A percentile compares a stretch with the other conserved stretches of the same genome.
These are phyloP conservation scores for Nasonovia ribisnigri DNA, from an alignment of 2,888 invertebrate genomes.

Conservation along the genomic window DNA sequence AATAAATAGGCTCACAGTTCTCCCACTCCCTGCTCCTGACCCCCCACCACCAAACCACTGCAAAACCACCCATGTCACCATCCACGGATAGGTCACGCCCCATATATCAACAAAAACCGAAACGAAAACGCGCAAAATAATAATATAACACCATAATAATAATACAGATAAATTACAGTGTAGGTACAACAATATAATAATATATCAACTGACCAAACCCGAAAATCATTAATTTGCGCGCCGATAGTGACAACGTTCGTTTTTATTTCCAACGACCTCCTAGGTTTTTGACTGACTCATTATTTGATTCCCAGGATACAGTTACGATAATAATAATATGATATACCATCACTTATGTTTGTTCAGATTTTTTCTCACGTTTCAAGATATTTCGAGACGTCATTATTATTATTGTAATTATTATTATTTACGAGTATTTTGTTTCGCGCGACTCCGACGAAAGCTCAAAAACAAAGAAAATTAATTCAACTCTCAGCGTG, in stretches of 20 bases:
- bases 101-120: neutral
- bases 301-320: neutral
- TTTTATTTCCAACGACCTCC: neutral
- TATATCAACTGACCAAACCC: neutral
- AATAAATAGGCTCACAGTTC: neutral
- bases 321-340: neutral
- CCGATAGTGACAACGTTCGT: too few relatives aligned
- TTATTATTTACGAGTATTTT: neutral
- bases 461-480: neutral
- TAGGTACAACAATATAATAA: neutral
- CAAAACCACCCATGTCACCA: neutral
- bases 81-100: neutral
- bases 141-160: neutral
- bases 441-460: neutral
- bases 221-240: neutral
- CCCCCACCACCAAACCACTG: neutral
- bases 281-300: conserved; percentile 1
- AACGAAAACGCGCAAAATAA: neutral
- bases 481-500: neutral
- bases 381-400: neutral
- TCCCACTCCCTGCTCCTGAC: too few relatives aligned
- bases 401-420: neutral
- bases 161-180: neutral
- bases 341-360: neutral
- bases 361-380: neutral